Base-by-base conservation (phyloP, 2,113 vertebrate genomes). In the Pterocles gutturalis region DNA sequence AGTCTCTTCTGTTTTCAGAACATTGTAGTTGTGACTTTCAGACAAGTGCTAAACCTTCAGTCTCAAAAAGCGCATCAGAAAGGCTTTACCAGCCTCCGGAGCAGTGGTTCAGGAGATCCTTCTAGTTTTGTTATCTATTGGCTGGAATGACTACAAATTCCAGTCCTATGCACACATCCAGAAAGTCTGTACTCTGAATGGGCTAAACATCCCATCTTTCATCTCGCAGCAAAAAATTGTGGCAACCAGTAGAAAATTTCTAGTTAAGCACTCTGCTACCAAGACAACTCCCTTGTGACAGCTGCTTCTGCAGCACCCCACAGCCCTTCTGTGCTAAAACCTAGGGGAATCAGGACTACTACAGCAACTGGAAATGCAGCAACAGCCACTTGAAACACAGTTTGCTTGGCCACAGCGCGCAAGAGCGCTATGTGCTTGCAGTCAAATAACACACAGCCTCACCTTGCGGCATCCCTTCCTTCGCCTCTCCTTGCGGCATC, bases 381-480 rank as follows among this genome's bases (percentile, higher is more conserved):
- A 46, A 51, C 19, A 66, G 19, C 25, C 46, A 34, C 45, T 0
- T 38, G 29, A 70, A 75, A 87, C 31, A 57, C 43, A 53, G 36
- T 0, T 66, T 66, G 31, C 36, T 43, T 24, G 38, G 66, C 20
- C 65, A 85, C 22, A 66, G 25, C 1, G 0, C 41, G 67, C 46
- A 10, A 0, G 2, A 76, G 43, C 71, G 29, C 41, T 43, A 24
- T 0, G 0, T 5, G 28, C 29, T 77, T 70, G 31, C 28, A 53
- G 11, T 16, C 31, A 61, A 76, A 38, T 66, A 57, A 80, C n/a
- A 64, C 24, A 57, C 2, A 2, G 4, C 53, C 97, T 94, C 92
- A 98, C 38, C 38, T 38, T 38, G 38, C 38, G 38, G 38, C 38
- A 38, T 38, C 38, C 38, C 38, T 38, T 38, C 38, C 38, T 38